phyloP scores from a whole-genome alignment of 23 tunicate species.

The Botrylloides violaceus region DNA sequence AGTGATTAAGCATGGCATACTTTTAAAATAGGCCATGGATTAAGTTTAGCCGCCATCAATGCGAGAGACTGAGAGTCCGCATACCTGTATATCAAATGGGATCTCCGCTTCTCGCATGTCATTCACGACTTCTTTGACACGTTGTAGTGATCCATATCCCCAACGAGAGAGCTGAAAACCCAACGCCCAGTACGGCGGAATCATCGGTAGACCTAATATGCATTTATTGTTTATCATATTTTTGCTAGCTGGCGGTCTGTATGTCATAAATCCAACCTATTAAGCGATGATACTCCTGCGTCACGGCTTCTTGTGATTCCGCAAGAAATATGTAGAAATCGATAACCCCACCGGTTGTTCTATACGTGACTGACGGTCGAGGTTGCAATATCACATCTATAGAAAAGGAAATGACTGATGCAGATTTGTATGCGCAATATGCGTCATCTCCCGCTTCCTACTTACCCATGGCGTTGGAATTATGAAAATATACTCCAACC shows the following conservation, averaged over 20 bases:
- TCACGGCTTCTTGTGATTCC: conserved; percentile 81
- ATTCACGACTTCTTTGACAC: conserved; percentile 75
- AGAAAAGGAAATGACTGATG: too few species aligned
- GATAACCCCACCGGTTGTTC: conserved; percentile 90
- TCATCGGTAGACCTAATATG: conserved; percentile 48
- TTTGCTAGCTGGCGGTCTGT: neutral
- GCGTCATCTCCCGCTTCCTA: too few species aligned
- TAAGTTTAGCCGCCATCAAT: too few species aligned
- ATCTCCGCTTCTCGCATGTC: conserved; percentile 96
- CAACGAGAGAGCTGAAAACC: conserved; percentile 95
- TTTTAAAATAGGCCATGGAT: too few species aligned
- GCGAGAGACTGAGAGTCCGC: too few species aligned
- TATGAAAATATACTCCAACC: conserved; percentile 89
- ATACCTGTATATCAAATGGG: conserved; percentile 91
- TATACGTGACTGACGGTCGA: conserved; percentile 72
- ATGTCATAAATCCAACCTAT: conserved; percentile 35
- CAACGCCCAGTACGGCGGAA: conserved; percentile 98
- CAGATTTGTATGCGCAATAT: too few species aligned
- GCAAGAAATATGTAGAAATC: conserved; percentile 91
- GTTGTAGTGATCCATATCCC: conserved; percentile 76
- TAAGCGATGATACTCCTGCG: conserved; percentile 57
- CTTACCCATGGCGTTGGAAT: conserved; percentile 96
- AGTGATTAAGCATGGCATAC: too few species aligned
- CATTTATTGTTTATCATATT: neutral
- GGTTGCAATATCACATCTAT: conserved; percentile 78